Evolutionary conservation across 2,113 vertebrate genomes (phyloP), one percentile per base, ranked within the genome.

Genomic region (Bos indicus): DNA sequence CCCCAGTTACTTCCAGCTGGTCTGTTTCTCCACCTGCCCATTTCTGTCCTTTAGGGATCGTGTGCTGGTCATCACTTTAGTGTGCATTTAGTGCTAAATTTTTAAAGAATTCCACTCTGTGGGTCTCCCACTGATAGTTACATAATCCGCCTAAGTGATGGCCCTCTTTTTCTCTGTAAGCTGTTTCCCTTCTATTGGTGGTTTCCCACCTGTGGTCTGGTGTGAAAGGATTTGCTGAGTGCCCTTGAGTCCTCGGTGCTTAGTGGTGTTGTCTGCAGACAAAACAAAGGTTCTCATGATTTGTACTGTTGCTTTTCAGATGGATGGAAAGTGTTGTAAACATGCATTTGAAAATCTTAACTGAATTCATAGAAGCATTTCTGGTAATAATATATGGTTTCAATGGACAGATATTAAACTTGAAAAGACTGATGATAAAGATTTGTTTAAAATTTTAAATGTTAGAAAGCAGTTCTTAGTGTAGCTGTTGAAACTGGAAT

Each of bases 81-180:
- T 40, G 93, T 97, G 28, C 51, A 56, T 82, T 94, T 88, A 87
- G 30, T 92, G 48, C 59, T 96, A 43, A 91, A 36, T 46, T 81
- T 56, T 74, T 67, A 40, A 87, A 88, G 48, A 62, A 54, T 59
- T 81, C 28, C 3, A 15, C 11, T 78, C 46, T 62, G 7, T 77
- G 33, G 11, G 8, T 90, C 19, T 2, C 21, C 40, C n/a, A 40
- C 2, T 81, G 82, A 16, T 85, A 14, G 4, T 56, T 82, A 54
- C 43, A 78, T 40, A 90, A 17, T 57, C 52, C 14, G 21, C 67
- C 56, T 13, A 57, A 95, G 40, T 71, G 51, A 14, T 92, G 96
- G 92, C 5, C 25, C 13, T 77, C 12, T 81, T 74, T 88, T 81
- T 84, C 54, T 90, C 33, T 19, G 13, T 78, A 30, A 77, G 48